phyloP scores from a whole-genome alignment of 2,113 vertebrate species.

The Cyanistes caeruleus region DNA sequence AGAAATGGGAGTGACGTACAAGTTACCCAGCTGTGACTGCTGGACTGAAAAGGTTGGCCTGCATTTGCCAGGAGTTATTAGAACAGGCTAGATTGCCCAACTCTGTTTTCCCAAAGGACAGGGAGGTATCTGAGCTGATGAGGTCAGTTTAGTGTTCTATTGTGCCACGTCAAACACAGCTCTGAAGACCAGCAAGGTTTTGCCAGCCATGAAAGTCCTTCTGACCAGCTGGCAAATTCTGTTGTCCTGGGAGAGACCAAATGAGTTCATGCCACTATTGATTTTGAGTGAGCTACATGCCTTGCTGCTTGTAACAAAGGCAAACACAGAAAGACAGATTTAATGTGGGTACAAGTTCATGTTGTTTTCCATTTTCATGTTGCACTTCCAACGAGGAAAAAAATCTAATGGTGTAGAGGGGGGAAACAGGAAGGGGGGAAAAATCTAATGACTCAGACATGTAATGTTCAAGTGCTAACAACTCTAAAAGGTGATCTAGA shows the following conservation, averaged over 20 bases:
- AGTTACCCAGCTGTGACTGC: neutral
- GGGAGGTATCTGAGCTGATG: neutral
- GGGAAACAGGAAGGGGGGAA: fast-evolving
- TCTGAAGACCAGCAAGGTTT: neutral
- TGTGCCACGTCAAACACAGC: neutral
- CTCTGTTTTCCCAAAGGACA: neutral
- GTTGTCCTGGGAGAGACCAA: neutral
- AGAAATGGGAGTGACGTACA: neutral
- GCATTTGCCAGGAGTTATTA: neutral
- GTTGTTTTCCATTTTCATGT: neutral
- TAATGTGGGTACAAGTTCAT: slow-evolving; percentile 30
- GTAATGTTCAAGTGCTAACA: neutral
- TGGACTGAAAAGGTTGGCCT: neutral
- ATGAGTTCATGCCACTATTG: neutral
- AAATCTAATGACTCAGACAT: no score
- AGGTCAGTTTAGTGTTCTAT: neutral
- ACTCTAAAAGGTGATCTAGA: neutral
- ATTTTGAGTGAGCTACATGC: neutral
- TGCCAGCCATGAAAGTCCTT: slow-evolving; percentile 8
- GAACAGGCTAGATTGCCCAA: neutral
- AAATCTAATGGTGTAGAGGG: neutral
- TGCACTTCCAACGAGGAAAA: neutral
- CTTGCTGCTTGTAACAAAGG: neutral
- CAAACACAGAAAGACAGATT: slow-evolving; percentile 3
- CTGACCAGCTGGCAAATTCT: neutral